Evolutionary conservation across 2,888 invertebrate species (phyloP).

Genomic region (Rotaria magnacalcarata): DNA sequence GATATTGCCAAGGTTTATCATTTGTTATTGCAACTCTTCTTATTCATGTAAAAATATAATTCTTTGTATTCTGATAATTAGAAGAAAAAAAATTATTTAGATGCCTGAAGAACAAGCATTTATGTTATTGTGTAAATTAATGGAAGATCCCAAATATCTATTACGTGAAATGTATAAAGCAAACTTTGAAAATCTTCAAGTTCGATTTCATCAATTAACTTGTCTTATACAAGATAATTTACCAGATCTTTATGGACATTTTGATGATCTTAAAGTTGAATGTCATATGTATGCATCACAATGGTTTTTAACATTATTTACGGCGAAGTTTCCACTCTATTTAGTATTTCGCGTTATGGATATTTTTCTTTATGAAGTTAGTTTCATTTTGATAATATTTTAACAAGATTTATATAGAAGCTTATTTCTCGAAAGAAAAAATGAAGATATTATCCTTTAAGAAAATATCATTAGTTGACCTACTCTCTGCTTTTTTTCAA

Average conservation of each 20-base stretch:
- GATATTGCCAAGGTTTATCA: slow-evolving; percentile 96
- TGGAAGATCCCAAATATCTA: slow-evolving; percentile 79
- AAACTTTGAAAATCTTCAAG: slow-evolving; percentile 88
- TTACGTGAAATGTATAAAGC: slow-evolving; percentile 89
- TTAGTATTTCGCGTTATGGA: slow-evolving; percentile 95
- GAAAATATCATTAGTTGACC: too few relatives aligned
- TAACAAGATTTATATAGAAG: background rate
- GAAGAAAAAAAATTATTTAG: background rate
- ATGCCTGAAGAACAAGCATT: slow-evolving; percentile 99
- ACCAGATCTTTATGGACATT: slow-evolving; percentile 61
- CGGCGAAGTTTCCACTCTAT: slow-evolving; percentile 92
- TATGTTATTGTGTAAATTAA: slow-evolving; percentile 86
- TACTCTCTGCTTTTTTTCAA: too few relatives aligned
- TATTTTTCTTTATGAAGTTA: slow-evolving; percentile 52
- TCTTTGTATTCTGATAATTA: background rate
- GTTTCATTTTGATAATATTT: background rate
- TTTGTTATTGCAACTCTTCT: slow-evolving; percentile 91
- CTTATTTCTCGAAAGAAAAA: background rate
- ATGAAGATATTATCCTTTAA: too few relatives aligned
- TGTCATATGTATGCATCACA: slow-evolving; percentile 98
- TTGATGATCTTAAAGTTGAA: slow-evolving; percentile 74
- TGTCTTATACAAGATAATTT: slow-evolving; percentile 59
- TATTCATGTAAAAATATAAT: slow-evolving; percentile 66
- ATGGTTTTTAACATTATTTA: slow-evolving; percentile 99
- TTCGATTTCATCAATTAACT: slow-evolving; percentile 88